Evolutionary conservation across 2,888 invertebrate genomes (phyloP).

Genomic region (Hirudinaria manillensis): DNA sequence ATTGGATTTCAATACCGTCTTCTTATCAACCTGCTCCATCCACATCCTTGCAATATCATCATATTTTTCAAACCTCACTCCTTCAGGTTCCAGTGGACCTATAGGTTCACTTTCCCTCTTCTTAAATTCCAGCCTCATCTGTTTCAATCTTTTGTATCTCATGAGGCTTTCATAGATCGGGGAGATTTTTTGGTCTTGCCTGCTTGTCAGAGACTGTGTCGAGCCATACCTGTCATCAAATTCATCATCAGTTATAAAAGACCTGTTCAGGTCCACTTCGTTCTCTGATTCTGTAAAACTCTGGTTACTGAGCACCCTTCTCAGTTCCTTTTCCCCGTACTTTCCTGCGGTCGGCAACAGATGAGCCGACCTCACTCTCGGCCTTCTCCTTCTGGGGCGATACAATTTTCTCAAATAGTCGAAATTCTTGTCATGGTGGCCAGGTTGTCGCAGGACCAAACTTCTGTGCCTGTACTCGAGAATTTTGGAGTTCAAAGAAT

Average conservation of each 20-base stretch:
- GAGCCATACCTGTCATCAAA: conserved; percentile 17
- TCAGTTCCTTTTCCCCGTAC: conserved; percentile 39
- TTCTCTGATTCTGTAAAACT: conserved; percentile 39
- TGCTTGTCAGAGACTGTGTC: neutral
- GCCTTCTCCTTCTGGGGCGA: conserved; percentile 28
- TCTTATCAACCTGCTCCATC: conserved; percentile 42
- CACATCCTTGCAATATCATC: conserved; percentile 39
- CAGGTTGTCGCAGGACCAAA: conserved; percentile 19
- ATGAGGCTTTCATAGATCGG: conserved; percentile 26
- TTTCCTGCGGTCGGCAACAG: conserved; percentile 32
- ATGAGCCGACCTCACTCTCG: conserved; percentile 14
- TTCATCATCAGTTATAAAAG: conserved; percentile 35
- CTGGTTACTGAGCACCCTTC: conserved; percentile 26
- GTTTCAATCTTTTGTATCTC: conserved; percentile 21
- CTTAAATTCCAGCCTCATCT: conserved; percentile 3
- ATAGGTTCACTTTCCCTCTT: neutral
- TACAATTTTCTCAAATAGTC: conserved; percentile 38
- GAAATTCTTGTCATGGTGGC: conserved; percentile 33
- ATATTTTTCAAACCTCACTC: conserved; percentile 35
- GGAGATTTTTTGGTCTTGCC: neutral
- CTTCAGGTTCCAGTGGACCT: conserved; percentile 1
- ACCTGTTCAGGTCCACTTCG: conserved; percentile 35
- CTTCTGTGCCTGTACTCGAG: neutral
- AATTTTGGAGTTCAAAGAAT: conserved; percentile 32
- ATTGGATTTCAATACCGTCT: conserved; percentile 40